Evolutionary conservation across 2,113 vertebrate species (phyloP), one percentile per base, ranked within the genome.

Genomic region (Blennius ocellaris): DNA sequence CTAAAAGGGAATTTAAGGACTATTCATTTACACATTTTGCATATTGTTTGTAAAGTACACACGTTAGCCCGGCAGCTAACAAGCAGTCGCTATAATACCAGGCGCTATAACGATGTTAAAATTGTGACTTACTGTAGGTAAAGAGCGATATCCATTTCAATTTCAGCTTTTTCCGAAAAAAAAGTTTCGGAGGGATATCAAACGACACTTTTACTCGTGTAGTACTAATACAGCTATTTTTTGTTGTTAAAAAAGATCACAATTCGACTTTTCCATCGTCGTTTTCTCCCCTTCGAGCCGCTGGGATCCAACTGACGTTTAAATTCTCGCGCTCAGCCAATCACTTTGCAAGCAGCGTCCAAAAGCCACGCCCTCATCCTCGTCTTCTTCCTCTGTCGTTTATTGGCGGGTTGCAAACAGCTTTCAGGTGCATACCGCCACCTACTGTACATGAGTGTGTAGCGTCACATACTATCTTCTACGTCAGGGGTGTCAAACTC

Each of bases 1-100:
- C 97, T 98, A 80, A 75, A 60, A 71, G 54, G 8, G 6, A n/a
- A 15, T 1, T 5, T n/a, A n/a, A n/a, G 7, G n/a, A n/a, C 12
- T n/a, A 15, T n/a, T n/a, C 3, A n/a, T 7, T 0, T 5, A 14
- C 16, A 17, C 16, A 16, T 30, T 11, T 47, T 12, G 3, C 11
- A 8, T 5, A 0, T 2, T 1, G 5, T 49, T 36, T 47, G 58
- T 54, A 17, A 38, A 16, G 41, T 3, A 15, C 8, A 38, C 37
- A 39, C 6, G 55, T 16, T 52, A 57, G 16, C 11, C 48, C 78
- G 76, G n/a, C 36, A 6, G 47, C 16, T 75, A 71, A 40, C 45
- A 21, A 5, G 0, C 11, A 43, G 67, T 67, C n/a, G n/a, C n/a
- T n/a, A n/a, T 61, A 80, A 47, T 60, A 1, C 1, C n/a, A 2